Conservation (phyloP, 2,888 invertebrate species). For the Drosophila tripunctata region DNA sequence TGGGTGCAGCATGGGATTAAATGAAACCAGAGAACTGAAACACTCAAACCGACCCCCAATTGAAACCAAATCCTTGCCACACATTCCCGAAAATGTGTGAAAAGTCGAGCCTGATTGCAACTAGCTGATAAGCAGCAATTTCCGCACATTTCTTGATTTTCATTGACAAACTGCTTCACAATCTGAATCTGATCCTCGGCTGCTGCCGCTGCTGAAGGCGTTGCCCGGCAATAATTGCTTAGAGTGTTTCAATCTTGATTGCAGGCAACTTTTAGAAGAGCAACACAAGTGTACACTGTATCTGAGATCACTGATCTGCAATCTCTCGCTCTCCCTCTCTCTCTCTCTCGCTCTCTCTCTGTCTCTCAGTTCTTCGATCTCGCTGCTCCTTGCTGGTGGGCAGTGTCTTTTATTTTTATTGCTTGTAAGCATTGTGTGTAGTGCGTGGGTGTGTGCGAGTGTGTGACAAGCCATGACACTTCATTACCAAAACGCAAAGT, state of each 20-base stretch:
- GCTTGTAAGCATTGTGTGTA: not conserved
- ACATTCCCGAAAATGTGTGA: conserved; percentile 49
- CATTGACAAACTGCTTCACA: conserved; percentile 46
- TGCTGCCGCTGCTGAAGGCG: conserved; percentile 45
- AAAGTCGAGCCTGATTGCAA: conserved; percentile 48
- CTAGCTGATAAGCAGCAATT: conserved; percentile 39
- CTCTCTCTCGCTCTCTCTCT: no score
- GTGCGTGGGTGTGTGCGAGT: conserved; percentile 36
- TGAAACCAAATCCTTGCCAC: conserved; percentile 18
- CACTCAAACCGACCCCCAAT: conserved; percentile 31
- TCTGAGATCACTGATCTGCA: no score
- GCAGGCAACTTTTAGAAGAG: conserved; percentile 11
- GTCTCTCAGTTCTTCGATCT: conserved; percentile 5
- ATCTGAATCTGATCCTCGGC: conserved; percentile 6
- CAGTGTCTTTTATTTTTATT: conserved; percentile 12
- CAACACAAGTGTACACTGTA: conserved; percentile 18
- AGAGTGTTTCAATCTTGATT: conserved; percentile 48
- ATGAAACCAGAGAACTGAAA: conserved; percentile 26
- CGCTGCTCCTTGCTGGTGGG: conserved; percentile 32
- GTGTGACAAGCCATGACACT: conserved; percentile 55
- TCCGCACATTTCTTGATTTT: conserved; percentile 37
- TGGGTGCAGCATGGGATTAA: conserved; percentile 36
- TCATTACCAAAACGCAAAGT: conserved; percentile 50
- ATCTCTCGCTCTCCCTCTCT: no score
- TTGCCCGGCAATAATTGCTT: conserved; percentile 49